Percentiles rank a stretch among this genome's conserved stretches.
Conservation (phyloP, 2,113 vertebrate genomes). For the Sorex araneus region DNA sequence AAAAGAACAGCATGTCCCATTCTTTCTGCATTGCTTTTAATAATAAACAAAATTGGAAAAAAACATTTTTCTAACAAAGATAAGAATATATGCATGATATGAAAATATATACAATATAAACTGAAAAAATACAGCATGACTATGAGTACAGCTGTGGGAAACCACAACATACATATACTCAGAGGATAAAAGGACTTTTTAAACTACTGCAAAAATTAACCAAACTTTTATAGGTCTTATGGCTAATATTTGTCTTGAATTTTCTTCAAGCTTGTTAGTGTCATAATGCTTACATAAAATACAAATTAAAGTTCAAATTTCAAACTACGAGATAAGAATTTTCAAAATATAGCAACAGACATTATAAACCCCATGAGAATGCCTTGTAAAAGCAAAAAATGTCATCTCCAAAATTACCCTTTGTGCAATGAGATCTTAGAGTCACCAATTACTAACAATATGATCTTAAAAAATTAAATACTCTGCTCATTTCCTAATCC, state of each 20-base stretch:
- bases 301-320: conserved; percentile 35
- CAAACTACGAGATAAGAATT: conserved; percentile 56
- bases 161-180: not conserved
- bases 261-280: not conserved
- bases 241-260: not conserved
- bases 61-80: not conserved
- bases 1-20: conserved; percentile 6
- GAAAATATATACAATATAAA: conserved; percentile 4
- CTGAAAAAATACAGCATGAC: not conserved
- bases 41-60: conserved; percentile 40
- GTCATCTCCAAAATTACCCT: conserved; percentile 38
- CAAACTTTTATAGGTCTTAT: not conserved
- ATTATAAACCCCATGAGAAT: not conserved
- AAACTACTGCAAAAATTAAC: conserved; percentile 40
- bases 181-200: not conserved
- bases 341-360: conserved; percentile 15
- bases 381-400: conserved; percentile 49
- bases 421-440: conserved; percentile 45
- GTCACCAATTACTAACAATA: conserved; percentile 29
- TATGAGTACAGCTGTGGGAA: not conserved
- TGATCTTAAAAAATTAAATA: conserved; percentile 59
- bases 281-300: conserved; percentile 25
- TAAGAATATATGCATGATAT: not conserved
- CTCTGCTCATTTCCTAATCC: conserved; percentile 53
- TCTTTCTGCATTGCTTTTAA: conserved; percentile 38